A percentile compares a stretch with the other conserved stretches of the same genome.
phyloP scores from a whole-genome alignment of 23 tunicate species.

The Trididemnum miniatum region DNA sequence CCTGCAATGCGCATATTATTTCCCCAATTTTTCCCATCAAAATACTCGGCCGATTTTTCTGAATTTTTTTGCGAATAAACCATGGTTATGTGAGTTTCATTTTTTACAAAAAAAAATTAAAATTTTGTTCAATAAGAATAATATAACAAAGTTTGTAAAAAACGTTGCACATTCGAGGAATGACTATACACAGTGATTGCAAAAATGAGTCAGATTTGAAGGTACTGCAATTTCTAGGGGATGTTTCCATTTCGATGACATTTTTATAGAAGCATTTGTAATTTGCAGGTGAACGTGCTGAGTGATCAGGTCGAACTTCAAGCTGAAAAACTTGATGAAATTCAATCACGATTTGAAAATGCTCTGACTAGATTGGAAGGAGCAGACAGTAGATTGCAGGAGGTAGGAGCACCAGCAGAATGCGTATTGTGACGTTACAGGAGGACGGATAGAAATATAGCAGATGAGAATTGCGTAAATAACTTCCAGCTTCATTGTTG shows the following conservation, averaged over 20 bases:
- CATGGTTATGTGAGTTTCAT: too few species aligned
- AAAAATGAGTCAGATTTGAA: too few species aligned
- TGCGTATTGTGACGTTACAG: neutral
- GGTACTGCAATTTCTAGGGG: neutral
- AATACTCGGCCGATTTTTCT: too few species aligned
- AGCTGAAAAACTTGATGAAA: slow-evolving; percentile 65
- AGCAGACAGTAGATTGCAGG: slow-evolving; percentile 57
- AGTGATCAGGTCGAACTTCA: slow-evolving; percentile 86
- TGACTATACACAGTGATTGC: too few species aligned
- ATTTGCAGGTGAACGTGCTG: slow-evolving; percentile 53
- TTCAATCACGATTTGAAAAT: slow-evolving; percentile 27
- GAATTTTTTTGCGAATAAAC: too few species aligned
- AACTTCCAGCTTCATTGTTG: neutral
- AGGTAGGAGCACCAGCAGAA: slow-evolving; percentile 19
- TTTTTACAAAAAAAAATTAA: too few species aligned
- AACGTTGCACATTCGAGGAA: too few species aligned
- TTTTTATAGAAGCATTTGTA: neutral
- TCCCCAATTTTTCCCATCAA: too few species aligned
- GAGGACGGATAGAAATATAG: neutral
- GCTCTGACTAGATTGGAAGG: slow-evolving; percentile 47
- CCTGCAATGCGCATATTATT: too few species aligned
- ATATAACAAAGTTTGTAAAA: too few species aligned
- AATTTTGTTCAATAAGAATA: too few species aligned
- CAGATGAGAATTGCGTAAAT: neutral
- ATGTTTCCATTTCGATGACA: neutral